These are phyloP conservation scores for Pissodes strobi DNA, from an alignment of 1,140 invertebrate species.

Conservation along the genomic window DNA sequence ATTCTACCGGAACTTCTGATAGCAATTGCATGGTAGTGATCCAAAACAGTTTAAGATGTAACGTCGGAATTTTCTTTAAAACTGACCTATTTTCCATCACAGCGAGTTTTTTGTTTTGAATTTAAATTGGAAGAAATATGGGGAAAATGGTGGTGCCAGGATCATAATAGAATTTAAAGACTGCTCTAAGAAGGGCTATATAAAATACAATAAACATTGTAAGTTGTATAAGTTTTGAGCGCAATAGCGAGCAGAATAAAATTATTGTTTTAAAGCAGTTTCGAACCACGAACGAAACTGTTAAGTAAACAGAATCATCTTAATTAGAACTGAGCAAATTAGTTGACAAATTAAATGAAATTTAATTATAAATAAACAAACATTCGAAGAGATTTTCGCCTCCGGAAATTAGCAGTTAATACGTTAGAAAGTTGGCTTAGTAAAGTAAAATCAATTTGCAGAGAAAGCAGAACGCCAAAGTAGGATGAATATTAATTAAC, in stretches of 20 bases:
- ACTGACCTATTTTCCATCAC: too few species aligned
- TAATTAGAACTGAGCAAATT: conserved; percentile 21
- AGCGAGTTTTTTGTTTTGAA: too few species aligned
- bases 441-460: conserved; percentile 20
- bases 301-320: conserved; percentile 17
- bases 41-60: too few species aligned
- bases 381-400: conserved; percentile 17
- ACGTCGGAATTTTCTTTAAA: too few species aligned
- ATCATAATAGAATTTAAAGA: too few species aligned
- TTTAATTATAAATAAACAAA: conserved; percentile 30
- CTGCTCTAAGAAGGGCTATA: too few species aligned
- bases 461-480: conserved; percentile 17
- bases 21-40: too few species aligned
- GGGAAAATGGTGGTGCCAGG: too few species aligned
- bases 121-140: too few species aligned
- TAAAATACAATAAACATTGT: too few species aligned
- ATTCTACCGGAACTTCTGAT: too few species aligned
- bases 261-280: conserved; percentile 8
- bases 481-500: conserved; percentile 9
- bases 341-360: conserved; percentile 28
- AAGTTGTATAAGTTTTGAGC: too few species aligned
- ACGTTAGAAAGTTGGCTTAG: conserved; percentile 21
- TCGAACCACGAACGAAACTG: conserved; percentile 2
- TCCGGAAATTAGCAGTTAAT: conserved; percentile 24
- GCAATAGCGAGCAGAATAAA: neutral